Base-by-base conservation (phyloP, 2,797 vertebrate species). In the Ctenosaura bakeri region DNA sequence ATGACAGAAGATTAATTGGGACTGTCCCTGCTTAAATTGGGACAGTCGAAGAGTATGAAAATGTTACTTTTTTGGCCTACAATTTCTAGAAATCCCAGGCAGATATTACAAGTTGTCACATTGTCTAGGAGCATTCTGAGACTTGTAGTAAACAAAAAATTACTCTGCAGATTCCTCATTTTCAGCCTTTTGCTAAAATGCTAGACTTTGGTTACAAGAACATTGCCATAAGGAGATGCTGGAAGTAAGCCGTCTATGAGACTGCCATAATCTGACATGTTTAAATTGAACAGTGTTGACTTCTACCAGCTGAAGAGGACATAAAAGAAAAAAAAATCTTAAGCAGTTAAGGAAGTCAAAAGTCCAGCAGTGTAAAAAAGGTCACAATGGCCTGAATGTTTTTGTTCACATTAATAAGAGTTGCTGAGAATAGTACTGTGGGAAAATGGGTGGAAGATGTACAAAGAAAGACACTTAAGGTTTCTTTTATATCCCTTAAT, bases 361-460 rank as follows among this genome's bases (percentile, higher is more conserved):
- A 32, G 73, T 50, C 14, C 12, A 2, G 20, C 8, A 42, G 74
- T 79, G 10, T 0, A 0, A 78, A 14, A 85, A 59, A 14, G 0
- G 38, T 35, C 62, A 38, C 86, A 52, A 0, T 83, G 92, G 88
- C 64, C 7, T 4, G 88, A 89, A 20, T 76, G 91, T 66, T 87
- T 95, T 69, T 93, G 88, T 90, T 95, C 94, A 83, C 92, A 87
- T 94, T 92, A 86, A 52, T 90, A 89, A 93, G 91, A 91, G 38
- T 80, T 0, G 18, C 46, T 89, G 81, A 88, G 93, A 95, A 93
- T 54, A 18, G 54, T 18, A 13, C 73, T 91, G 89, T 85, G 4
- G 7, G 56, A 32, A n/a, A 74, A 46, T 74, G 35, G 50, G 18
- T 54, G 83, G 64, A 22, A 64, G 83, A 69, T 10, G 0, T 0